These are phyloP conservation scores for Gobionotothen gibberifrons DNA, from an alignment of 2,797 vertebrate genomes.

Conservation along the genomic window DNA sequence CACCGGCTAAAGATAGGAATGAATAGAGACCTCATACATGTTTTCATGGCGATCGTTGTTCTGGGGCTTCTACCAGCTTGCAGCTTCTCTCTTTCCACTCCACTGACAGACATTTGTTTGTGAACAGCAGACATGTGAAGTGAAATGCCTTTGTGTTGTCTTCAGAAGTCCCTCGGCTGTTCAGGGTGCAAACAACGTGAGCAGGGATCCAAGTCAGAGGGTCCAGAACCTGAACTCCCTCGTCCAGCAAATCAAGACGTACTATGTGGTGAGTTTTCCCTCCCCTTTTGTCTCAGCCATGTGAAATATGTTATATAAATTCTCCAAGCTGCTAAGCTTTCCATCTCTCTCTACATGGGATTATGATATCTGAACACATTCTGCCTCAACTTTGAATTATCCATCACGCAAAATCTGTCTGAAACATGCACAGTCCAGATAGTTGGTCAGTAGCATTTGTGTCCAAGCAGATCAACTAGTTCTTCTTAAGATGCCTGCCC, in stretches of 20 bases:
- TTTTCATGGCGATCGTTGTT: conserved; percentile 38
- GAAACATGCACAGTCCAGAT: conserved; percentile 21
- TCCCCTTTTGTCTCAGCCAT: background rate
- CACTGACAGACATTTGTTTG: conserved; percentile 20
- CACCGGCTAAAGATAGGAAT: conserved; percentile 62
- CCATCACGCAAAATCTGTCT: conserved; percentile 11
- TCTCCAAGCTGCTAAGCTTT: conserved; percentile 12
- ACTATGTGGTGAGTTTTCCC: conserved; percentile 89
- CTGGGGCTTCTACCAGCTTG: conserved; percentile 39
- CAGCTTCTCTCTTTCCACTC: conserved; percentile 21
- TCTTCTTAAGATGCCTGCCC: conserved; percentile 74
- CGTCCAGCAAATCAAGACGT: conserved; percentile 92
- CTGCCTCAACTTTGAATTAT: conserved; percentile 18
- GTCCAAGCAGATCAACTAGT: conserved; percentile 54
- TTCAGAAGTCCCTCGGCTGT: conserved; percentile 89
- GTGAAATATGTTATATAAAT: conserved; percentile 9
- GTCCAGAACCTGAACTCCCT: conserved; percentile 92
- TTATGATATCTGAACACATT: conserved; percentile 43
- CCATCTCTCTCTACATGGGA: conserved; percentile 21
- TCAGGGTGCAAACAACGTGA: conserved; percentile 89
- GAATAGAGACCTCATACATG: conserved; percentile 57
- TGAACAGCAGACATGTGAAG: conserved; percentile 3
- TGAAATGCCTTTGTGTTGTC: conserved; percentile 29
- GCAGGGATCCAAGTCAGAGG: conserved; percentile 89
- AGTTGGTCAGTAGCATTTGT: conserved; percentile 30